Evolutionary conservation across 2,888 invertebrate genomes (phyloP), one percentile per base, ranked within the genome.

Genomic region (Schizaphis graminum): DNA sequence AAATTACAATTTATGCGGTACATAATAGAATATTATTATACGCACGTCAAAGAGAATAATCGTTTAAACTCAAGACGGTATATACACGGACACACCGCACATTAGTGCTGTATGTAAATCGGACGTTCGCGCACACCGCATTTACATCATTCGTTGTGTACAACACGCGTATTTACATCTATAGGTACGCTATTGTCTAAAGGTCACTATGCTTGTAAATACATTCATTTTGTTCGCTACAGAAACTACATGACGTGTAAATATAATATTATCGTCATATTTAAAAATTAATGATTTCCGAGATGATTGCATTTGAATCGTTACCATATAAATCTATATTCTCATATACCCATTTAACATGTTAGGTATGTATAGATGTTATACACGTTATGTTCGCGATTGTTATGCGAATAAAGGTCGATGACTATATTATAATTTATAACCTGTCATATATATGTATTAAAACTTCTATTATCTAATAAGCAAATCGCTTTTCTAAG

Each of bases 161-260:
- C 16, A 35, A 77, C 16, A 77, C 35, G 35, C 77, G 35, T 35
- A 77, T 21, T 77, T 77, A 35, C 77, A 21, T 35, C 1, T 21
- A 21, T 67, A n/a, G n/a, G 16, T 77, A 77, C 44, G 44, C 35
- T 77, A 77, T 77, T 77, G 77, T 77, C 21, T 77, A 41, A 53
- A 84, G 84, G 77, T 89, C 41, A 44, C n/a, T 13, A n/a, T n/a
- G 26, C 8, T 49, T 87, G 87, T 87, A 92, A 92, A 92, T 92
- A 87, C 49, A 86, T 86, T 86, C 16, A 7, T 86, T 49, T 47
- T 86, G 86, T 86, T 49, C 7, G 35, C 28, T 85, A n/a, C 85
- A 67, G 56, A 86, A 28, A 85, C 8, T 26, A 21, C 56, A 41
- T 8, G n/a, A n/a, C n/a, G 21, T 85, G 56, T 85, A 91, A 44